Evolutionary conservation across 2,113 vertebrate genomes (phyloP).

Genomic region (Ptychochromis oligacanthus): DNA sequence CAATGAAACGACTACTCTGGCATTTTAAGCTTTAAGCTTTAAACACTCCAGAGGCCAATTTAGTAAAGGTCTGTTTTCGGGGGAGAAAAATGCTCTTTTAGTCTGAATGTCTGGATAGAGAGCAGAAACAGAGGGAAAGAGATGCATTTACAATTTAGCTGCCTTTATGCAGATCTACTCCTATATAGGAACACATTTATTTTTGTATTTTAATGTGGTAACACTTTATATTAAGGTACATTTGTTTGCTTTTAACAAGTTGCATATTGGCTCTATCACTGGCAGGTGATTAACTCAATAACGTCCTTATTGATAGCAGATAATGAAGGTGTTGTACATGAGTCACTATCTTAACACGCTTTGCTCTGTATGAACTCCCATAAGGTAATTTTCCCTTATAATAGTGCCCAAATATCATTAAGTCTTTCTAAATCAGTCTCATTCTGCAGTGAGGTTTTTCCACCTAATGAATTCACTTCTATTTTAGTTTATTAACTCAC

Average conservation of each 20-base stretch:
- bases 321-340: neutral
- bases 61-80: neutral
- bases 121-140: neutral
- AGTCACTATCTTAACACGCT: neutral
- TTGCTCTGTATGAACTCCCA: neutral
- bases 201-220: neutral
- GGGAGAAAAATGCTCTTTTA: neutral
- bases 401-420: neutral
- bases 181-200: neutral
- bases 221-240: neutral
- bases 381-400: neutral
- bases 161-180: neutral
- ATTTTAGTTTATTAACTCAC: neutral
- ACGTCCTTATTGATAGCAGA: neutral
- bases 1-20: neutral
- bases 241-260: neutral
- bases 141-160: neutral
- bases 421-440: neutral
- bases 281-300: neutral
- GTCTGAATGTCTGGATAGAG: neutral
- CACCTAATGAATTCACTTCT: neutral
- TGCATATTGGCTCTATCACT: neutral
- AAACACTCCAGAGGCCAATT: neutral
- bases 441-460: neutral
- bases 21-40: conserved; percentile 8